These are phyloP conservation scores for Andrena flavipes DNA, from an alignment of 2,888 invertebrate genomes.

Conservation along the genomic window DNA sequence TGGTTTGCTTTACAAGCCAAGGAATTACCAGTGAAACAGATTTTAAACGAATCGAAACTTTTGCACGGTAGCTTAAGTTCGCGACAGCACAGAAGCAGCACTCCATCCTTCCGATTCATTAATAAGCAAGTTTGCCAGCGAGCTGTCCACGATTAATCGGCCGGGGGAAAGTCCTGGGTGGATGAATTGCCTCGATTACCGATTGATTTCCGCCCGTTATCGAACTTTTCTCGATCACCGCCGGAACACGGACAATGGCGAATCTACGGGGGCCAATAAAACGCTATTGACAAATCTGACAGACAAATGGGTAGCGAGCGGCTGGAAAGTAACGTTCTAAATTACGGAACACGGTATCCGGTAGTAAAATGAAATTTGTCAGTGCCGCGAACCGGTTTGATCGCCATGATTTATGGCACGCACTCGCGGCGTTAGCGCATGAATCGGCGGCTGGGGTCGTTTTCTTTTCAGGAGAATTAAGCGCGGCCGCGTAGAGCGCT, in stretches of 20 bases:
- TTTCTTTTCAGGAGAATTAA: constrained; percentile 5
- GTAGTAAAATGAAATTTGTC: constrained; percentile 38
- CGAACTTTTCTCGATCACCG: neutral
- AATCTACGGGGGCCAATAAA: constrained; percentile 8
- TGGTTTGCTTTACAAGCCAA: neutral
- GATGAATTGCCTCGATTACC: constrained; percentile 6
- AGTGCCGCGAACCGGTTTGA: constrained; percentile 33
- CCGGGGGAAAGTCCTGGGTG: neutral
- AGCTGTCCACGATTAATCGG: constrained; percentile 9
- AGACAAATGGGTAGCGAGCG: constrained; percentile 20
- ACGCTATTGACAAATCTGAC: constrained; percentile 33
- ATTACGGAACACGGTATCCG: constrained; percentile 31
- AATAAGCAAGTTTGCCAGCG: constrained; percentile 10
- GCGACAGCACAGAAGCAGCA: neutral
- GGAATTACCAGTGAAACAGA: neutral
- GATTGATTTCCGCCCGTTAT: constrained; percentile 22
- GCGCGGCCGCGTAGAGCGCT: neutral
- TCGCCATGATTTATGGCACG: constrained; percentile 26
- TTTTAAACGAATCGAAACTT: neutral
- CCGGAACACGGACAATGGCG: constrained; percentile 10
- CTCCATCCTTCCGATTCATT: constrained; percentile 4
- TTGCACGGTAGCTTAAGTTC: neutral
- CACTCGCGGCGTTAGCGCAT: neutral
- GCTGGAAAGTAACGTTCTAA: constrained; percentile 23
- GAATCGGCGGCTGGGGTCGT: constrained; percentile 7